A percentile compares a stretch with the other conserved stretches of the same genome.
Conservation (phyloP, 2,113 vertebrate species). For the Solea senegalensis region DNA sequence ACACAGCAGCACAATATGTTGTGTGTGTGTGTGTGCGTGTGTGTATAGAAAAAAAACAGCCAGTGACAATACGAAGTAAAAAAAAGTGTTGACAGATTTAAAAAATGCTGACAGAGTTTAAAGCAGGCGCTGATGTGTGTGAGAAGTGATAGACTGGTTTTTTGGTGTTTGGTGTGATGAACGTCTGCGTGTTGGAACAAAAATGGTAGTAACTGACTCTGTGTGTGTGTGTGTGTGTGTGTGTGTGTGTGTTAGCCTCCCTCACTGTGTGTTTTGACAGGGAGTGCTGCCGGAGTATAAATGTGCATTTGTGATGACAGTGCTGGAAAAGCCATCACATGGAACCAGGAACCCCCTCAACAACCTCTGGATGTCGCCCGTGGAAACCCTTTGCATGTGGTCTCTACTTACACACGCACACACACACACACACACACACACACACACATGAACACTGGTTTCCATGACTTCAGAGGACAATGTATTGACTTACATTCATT, state of each 20-base stretch:
- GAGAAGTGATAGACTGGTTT: slow-evolving; percentile 27
- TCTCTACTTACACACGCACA: slow-evolving; percentile 46
- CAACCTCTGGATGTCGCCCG: slow-evolving; percentile 62
- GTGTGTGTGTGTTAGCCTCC: background rate
- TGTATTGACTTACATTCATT: too few relatives aligned
- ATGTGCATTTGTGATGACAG: slow-evolving; percentile 60
- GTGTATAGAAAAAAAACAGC: background rate
- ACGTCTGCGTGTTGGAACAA: background rate
- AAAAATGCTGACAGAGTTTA: slow-evolving; percentile 12
- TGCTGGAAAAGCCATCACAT: slow-evolving; percentile 74
- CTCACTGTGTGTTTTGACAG: slow-evolving; percentile 2
- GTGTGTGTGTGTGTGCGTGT: background rate
- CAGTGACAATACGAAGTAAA: slow-evolving; percentile 17
- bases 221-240: background rate
- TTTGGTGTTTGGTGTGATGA: background rate
- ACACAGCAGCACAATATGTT: background rate
- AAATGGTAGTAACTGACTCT: too few relatives aligned
- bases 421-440: slow-evolving; percentile 19
- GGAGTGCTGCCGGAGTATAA: slow-evolving; percentile 30
- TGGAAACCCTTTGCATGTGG: slow-evolving; percentile 74
- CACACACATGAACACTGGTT: slow-evolving; percentile 22
- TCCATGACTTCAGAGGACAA: too few relatives aligned
- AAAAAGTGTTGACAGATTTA: slow-evolving; percentile 25
- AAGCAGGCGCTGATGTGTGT: slow-evolving; percentile 26
- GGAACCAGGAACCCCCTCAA: slow-evolving; percentile 23